phyloP scores from a whole-genome alignment of 2,113 vertebrate genomes.

The Petroica traversi region DNA sequence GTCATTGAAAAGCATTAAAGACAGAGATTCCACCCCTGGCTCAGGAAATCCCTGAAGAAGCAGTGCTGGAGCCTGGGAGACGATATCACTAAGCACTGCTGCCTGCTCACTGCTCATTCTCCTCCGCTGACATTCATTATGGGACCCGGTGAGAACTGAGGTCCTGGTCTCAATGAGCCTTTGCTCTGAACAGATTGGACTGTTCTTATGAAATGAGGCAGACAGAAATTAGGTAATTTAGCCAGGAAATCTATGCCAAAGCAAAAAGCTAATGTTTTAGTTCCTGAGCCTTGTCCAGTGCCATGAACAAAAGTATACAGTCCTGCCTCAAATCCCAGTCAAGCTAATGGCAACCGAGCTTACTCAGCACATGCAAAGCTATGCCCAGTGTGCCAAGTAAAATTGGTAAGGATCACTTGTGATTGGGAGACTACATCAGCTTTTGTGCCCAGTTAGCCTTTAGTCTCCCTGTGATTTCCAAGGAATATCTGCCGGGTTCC shows the following conservation, averaged over 20 bases:
- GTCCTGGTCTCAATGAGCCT: slow-evolving; percentile 46
- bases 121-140: slow-evolving; percentile 19
- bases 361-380: slow-evolving; percentile 9
- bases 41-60: slow-evolving; percentile 59
- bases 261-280: slow-evolving; percentile 54
- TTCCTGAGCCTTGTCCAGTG: slow-evolving; percentile 20
- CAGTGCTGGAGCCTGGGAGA: slow-evolving; percentile 47
- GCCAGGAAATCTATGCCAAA: slow-evolving; percentile 60
- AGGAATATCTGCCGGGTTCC: background rate
- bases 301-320: slow-evolving; percentile 39
- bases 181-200: slow-evolving; percentile 57
- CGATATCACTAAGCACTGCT: background rate
- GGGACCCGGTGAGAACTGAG: slow-evolving; percentile 47
- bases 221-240: slow-evolving; percentile 60
- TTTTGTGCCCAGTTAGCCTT: slow-evolving; percentile 1
- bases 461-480: background rate
- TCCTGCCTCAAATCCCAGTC: background rate
- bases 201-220: slow-evolving; percentile 70
- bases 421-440: background rate
- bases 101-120: background rate
- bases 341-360: background rate
- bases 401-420: background rate
- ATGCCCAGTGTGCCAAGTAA: background rate
- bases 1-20: slow-evolving; percentile 8
- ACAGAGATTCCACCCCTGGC: slow-evolving; percentile 19